Percentiles rank a stretch among this genome's conserved stretches.
phyloP scores from a whole-genome alignment of 2,888 invertebrate species.

The Drosophila tanythrix region DNA sequence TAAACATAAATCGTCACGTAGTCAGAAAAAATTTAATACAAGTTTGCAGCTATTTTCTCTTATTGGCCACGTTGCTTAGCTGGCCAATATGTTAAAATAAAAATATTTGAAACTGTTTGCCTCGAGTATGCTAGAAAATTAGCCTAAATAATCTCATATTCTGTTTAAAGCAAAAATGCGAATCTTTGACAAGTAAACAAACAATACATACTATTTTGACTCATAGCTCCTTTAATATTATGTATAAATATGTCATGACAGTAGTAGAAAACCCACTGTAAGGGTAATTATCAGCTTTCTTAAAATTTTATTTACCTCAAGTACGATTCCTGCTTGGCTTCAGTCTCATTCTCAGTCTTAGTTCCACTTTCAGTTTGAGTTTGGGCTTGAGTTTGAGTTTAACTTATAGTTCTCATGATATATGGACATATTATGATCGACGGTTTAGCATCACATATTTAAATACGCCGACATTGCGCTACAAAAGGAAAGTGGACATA shows the following conservation, averaged over 20 bases:
- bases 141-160: background rate
- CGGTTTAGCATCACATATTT: constrained; percentile 37
- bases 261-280: too few relatives aligned
- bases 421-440: constrained; percentile 47
- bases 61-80: background rate
- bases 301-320: background rate
- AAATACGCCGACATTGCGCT: constrained; percentile 46
- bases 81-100: background rate
- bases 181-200: background rate
- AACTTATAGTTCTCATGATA: constrained; percentile 37
- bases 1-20: background rate
- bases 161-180: background rate
- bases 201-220: background rate
- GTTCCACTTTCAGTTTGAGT: constrained; percentile 9
- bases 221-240: background rate
- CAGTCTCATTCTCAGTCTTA: constrained; percentile 12
- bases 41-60: background rate
- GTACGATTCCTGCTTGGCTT: constrained; percentile 9
- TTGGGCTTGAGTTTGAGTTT: constrained; percentile 10
- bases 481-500: constrained; percentile 34
- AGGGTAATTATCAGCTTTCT: background rate
- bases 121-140: background rate
- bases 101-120: background rate
- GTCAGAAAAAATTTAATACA: background rate
- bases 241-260: background rate